Evolutionary conservation across 2,888 invertebrate species (phyloP).

Genomic region (Cataglyphis altisquamis): DNA sequence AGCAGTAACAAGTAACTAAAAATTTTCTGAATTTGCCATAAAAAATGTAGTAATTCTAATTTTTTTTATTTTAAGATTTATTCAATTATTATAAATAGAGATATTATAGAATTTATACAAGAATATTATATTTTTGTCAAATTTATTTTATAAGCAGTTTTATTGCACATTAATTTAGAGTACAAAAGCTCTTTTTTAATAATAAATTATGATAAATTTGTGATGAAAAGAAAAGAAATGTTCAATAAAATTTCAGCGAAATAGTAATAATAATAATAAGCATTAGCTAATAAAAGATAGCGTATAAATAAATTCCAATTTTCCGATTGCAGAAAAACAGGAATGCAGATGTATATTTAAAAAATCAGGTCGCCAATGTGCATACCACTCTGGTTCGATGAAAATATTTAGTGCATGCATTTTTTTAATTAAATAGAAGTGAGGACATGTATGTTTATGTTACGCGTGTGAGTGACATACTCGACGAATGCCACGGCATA

Average conservation of each 20-base stretch:
- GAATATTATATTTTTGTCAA: background rate
- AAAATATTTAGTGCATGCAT: slow-evolving; percentile 40
- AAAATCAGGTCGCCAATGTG: slow-evolving; percentile 35
- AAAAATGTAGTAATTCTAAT: background rate
- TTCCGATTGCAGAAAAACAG: background rate
- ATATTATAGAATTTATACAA: background rate
- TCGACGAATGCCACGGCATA: slow-evolving; percentile 41
- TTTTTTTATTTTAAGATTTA: background rate
- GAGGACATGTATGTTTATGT: slow-evolving; percentile 34
- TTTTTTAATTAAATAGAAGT: slow-evolving; percentile 48
- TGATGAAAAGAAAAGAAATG: slow-evolving; percentile 6
- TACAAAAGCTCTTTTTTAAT: background rate
- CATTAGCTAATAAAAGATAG: background rate
- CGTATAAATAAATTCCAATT: slow-evolving; percentile 44
- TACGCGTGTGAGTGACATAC: slow-evolving; percentile 43
- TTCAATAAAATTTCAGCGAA: background rate
- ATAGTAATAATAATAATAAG: slow-evolving; percentile 9
- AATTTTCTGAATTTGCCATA: background rate
- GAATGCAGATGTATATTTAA: slow-evolving; percentile 29
- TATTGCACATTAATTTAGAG: slow-evolving; percentile 3
- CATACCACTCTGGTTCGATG: background rate
- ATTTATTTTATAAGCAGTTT: background rate
- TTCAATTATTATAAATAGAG: background rate
- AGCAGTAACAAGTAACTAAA: background rate
- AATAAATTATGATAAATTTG: background rate